These are phyloP conservation scores for Chanos chanos DNA, from an alignment of 2,797 vertebrate species.

Conservation along the genomic window DNA sequence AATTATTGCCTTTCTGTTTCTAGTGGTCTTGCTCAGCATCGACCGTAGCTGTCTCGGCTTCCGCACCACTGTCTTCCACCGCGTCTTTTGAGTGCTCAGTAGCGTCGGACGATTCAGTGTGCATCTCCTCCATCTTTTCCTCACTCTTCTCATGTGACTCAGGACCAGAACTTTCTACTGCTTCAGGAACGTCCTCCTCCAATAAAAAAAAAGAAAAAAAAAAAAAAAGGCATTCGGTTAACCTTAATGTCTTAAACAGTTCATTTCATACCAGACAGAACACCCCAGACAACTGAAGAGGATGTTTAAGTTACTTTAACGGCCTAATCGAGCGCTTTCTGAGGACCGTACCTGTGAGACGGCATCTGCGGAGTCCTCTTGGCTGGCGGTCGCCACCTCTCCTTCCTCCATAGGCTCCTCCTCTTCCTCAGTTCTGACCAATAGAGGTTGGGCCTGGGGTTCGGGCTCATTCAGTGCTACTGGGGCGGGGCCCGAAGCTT, in stretches of 20 bases:
- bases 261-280: not conserved
- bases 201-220: not conserved
- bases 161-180: slow-evolving; percentile 1
- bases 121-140: slow-evolving; percentile 35
- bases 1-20: not conserved
- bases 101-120: not conserved
- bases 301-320: too few species aligned
- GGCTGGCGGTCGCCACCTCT: not conserved
- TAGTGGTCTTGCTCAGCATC: slow-evolving; percentile 14
- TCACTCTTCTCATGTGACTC: slow-evolving; percentile 26
- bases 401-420: slow-evolving; percentile 50
- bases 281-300: not conserved
- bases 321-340: too few species aligned
- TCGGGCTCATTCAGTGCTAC: not conserved
- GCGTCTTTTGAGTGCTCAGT: slow-evolving; percentile 16
- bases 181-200: slow-evolving; percentile 32
- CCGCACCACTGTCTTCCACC: slow-evolving; percentile 17
- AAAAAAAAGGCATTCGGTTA: too few species aligned
- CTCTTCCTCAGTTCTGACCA: slow-evolving; percentile 27
- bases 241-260: too few species aligned
- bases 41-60: slow-evolving; percentile 22
- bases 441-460: not conserved
- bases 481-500: not conserved
- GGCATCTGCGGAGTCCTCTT: slow-evolving; percentile 18
- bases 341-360: slow-evolving; percentile 31